A percentile compares a stretch with the other conserved stretches of the same genome.
phyloP scores from a whole-genome alignment of 2,797 vertebrate species.

The Lutjanus campechanus region DNA sequence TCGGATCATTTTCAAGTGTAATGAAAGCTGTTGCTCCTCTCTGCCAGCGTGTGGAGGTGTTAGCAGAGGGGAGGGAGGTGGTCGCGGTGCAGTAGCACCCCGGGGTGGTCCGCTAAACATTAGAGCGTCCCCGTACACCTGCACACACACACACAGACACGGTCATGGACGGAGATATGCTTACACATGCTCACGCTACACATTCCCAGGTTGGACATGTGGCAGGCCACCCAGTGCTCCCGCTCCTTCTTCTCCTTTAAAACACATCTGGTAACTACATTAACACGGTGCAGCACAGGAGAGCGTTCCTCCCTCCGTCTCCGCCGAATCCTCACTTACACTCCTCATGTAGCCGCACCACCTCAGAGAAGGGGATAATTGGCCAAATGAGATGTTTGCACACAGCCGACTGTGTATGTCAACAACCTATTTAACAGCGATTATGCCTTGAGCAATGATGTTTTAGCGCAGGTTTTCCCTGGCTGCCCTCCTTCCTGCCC shows the following conservation, averaged over 20 bases:
- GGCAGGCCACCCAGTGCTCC: constrained; percentile 66
- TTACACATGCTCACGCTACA: constrained; percentile 25
- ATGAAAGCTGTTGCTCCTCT: constrained; percentile 13
- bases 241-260: constrained; percentile 44
- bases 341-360: constrained; percentile 53
- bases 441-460: constrained; percentile 67
- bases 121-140: constrained; percentile 44
- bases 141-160: constrained; percentile 50
- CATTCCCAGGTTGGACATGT: constrained; percentile 47
- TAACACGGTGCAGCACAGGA: constrained; percentile 38
- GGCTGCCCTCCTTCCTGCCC: constrained; percentile 18
- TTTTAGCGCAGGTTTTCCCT: constrained; percentile 55
- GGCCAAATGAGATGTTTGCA: constrained; percentile 75
- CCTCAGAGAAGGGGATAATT: constrained; percentile 64
- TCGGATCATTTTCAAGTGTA: constrained; percentile 7
- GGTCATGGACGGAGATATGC: constrained; percentile 41
- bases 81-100: constrained; percentile 14
- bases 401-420: constrained; percentile 68
- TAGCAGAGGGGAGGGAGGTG: background rate
- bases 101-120: constrained; percentile 53
- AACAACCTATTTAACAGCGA: constrained; percentile 74
- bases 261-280: constrained; percentile 75
- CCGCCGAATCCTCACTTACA: constrained; percentile 46
- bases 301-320: constrained; percentile 49
- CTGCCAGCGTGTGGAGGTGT: constrained; percentile 29